Conservation (phyloP, 2,113 vertebrate species). For the Zosterops pallidus region DNA sequence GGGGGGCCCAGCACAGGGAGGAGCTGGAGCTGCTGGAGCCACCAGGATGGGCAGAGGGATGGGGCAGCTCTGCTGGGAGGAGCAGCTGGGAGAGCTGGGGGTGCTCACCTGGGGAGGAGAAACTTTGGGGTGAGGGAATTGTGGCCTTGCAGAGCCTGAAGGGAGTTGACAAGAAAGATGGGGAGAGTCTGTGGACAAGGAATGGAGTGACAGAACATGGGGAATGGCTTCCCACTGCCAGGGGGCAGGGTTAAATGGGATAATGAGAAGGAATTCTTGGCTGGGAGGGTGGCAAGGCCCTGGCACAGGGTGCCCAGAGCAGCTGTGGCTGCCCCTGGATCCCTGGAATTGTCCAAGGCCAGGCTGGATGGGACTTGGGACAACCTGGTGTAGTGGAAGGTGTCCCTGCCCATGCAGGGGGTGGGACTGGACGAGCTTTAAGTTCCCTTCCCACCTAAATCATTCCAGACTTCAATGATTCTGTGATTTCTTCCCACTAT, state of each 20-base stretch:
- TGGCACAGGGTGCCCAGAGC: not conserved
- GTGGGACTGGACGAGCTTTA: not conserved
- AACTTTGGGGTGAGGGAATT: fast-evolving
- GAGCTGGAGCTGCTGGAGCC: not conserved
- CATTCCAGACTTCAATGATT: not conserved
- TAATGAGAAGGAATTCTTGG: fast-evolving
- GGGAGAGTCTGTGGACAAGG: not conserved
- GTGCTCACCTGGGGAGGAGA: not conserved
- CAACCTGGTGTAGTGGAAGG: fast-evolving
- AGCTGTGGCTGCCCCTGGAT: not conserved
- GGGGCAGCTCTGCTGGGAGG: not conserved
- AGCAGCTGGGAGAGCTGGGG: not conserved
- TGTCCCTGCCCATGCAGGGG: not conserved
- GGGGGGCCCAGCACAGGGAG: not conserved
- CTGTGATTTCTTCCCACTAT: fast-evolving
- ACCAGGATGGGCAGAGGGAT: not conserved
- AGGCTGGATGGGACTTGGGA: fast-evolving
- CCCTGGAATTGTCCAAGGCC: not conserved
- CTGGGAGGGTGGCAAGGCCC: fast-evolving
- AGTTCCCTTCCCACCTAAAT: not conserved
- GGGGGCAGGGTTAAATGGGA: not conserved
- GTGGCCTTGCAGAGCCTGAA: not conserved
- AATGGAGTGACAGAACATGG: fast-evolving
- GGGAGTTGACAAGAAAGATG: not conserved
- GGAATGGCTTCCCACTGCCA: not conserved